Evolutionary conservation across 2,888 invertebrate genomes (phyloP).

Genomic region (Limnephilus marmoratus): DNA sequence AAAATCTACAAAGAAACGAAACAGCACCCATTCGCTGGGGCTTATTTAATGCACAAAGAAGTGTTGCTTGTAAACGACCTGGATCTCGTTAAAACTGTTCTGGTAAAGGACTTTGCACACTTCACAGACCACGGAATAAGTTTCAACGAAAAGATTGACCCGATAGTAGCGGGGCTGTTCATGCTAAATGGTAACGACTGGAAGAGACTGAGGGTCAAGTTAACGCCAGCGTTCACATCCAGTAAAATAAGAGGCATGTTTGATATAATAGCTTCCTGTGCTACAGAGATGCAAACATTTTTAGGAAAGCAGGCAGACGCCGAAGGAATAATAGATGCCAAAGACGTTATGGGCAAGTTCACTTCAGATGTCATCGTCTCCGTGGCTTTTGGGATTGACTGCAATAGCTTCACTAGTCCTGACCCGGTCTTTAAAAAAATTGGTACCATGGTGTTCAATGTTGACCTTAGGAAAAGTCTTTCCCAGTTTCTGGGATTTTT

Average conservation of each 20-base stretch:
- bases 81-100: constrained; percentile 69
- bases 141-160: constrained; percentile 69
- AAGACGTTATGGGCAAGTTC: constrained; percentile 67
- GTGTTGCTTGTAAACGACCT: constrained; percentile 67
- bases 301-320: constrained; percentile 51
- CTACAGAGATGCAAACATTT: constrained; percentile 67
- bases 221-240: constrained; percentile 74
- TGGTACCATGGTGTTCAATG: constrained; percentile 66
- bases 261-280: constrained; percentile 69
- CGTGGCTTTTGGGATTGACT: constrained; percentile 70
- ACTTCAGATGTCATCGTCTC: constrained; percentile 69
- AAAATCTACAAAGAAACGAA: constrained; percentile 59
- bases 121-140: constrained; percentile 70
- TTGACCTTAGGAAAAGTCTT: constrained; percentile 38
- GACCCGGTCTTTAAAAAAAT: constrained; percentile 67
- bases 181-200: constrained; percentile 71
- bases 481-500: constrained; percentile 68
- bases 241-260: constrained; percentile 76
- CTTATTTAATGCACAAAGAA: constrained; percentile 54
- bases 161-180: constrained; percentile 69
- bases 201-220: constrained; percentile 72
- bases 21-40: constrained; percentile 49
- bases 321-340: constrained; percentile 66
- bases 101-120: constrained; percentile 70
- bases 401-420: constrained; percentile 68